Conservation (phyloP, 1,140 invertebrate genomes). For the Formica selysi region DNA sequence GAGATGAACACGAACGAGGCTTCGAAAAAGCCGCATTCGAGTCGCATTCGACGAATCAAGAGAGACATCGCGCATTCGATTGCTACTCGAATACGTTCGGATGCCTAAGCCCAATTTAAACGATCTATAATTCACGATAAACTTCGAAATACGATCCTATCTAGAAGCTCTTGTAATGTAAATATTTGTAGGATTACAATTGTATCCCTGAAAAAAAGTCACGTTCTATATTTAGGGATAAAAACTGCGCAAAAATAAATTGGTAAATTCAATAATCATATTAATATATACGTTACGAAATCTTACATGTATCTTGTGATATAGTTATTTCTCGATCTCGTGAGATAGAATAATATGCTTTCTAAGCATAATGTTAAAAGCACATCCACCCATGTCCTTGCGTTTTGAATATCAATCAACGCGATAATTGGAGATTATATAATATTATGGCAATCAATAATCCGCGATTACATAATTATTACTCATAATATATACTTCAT, state of each 20-base stretch:
- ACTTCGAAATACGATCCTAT: background rate
- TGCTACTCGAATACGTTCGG: background rate
- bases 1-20: background rate
- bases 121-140: background rate
- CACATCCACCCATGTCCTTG: background rate
- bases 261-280: background rate
- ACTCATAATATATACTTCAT: background rate
- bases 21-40: slow-evolving; percentile 29
- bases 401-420: background rate
- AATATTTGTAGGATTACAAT: background rate
- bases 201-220: background rate
- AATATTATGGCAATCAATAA: slow-evolving; percentile 6
- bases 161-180: background rate
- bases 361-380: background rate
- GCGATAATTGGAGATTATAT: background rate
- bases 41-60: background rate
- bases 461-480: slow-evolving; percentile 18
- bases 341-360: background rate
- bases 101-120: background rate
- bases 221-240: background rate
- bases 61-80: background rate
- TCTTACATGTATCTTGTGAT: background rate
- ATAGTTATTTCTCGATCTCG: background rate
- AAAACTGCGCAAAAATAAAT: background rate
- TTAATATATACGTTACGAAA: background rate